These are phyloP conservation scores for Columba guinea DNA, from an alignment of 2,797 vertebrate species.

Conservation along the genomic window DNA sequence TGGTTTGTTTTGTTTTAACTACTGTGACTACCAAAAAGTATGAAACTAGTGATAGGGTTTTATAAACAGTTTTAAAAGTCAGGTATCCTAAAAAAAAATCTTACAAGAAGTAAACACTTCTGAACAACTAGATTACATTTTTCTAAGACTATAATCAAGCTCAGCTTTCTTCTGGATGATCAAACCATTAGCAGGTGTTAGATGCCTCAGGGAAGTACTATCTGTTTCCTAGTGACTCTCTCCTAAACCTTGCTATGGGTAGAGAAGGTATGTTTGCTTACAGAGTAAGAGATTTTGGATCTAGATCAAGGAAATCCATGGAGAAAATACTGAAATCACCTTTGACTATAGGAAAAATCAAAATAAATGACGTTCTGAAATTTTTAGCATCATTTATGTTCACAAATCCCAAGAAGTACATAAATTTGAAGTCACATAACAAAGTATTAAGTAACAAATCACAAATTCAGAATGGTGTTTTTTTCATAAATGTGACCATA, in stretches of 20 bases:
- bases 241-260: background rate
- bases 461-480: background rate
- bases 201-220: background rate
- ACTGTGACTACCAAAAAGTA: background rate
- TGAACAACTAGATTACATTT: background rate
- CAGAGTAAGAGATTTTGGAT: background rate
- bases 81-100: background rate
- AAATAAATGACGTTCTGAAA: background rate
- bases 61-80: background rate
- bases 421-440: background rate
- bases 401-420: background rate
- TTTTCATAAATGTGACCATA: background rate
- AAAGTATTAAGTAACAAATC: background rate
- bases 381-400: background rate
- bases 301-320: background rate
- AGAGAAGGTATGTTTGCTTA: background rate
- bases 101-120: background rate
- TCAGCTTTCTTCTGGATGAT: background rate
- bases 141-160: background rate
- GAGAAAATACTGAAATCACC: background rate
- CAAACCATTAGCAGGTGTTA: background rate
- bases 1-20: background rate
- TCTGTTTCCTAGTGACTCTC: background rate
- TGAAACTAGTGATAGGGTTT: background rate
- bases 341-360: background rate